Evolutionary conservation across 1,140 invertebrate genomes (phyloP), one percentile per base, ranked within the genome.

Genomic region (Trachymyrmex cornetzi): DNA sequence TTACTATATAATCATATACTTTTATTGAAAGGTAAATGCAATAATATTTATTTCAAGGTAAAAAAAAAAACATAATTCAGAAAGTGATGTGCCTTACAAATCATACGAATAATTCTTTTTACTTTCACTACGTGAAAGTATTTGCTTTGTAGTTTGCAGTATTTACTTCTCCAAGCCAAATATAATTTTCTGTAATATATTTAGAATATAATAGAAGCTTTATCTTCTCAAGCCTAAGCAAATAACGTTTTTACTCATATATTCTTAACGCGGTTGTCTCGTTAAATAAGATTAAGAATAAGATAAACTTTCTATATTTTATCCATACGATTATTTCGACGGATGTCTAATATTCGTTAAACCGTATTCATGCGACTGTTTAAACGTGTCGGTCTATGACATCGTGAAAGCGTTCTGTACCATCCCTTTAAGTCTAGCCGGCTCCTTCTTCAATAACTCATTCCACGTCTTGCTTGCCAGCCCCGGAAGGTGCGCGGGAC

Each of bases 391-490:
- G 48, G 22, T 14, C 38, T 44, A 30, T 30, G 69, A 34, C 55
- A n/a, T 61, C 55, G 9, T 19, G 27, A 50, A 48, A 27, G 30
- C 30, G 19, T 57, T 77, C 30, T 27, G 82, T 53, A 34, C 74
- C 61, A 85, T 85, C 82, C 61, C 82, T 85, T 86, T 81, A 81
- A 86, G 77, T 86, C 77, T 67, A 61, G 77, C 64, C 77, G 44
- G 77, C 24, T 69, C 19, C 30, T 50, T 87, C 77, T 90, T 85
- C 74, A 44, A 77, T 87, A 85, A 90, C 85, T 90, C 87, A 71
- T 87, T 87, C 77, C 85, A 38, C 71, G 30, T 86, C 86, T 90
- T 85, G 74, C 22, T 59, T 59, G 34, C 5, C 44, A 79, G 1
- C 48, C 74, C 59, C 57, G 61, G 55, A 80, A 84, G 77, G 82